Conservation (phyloP, 2,797 vertebrate species). For the Tadarida brasiliensis region DNA sequence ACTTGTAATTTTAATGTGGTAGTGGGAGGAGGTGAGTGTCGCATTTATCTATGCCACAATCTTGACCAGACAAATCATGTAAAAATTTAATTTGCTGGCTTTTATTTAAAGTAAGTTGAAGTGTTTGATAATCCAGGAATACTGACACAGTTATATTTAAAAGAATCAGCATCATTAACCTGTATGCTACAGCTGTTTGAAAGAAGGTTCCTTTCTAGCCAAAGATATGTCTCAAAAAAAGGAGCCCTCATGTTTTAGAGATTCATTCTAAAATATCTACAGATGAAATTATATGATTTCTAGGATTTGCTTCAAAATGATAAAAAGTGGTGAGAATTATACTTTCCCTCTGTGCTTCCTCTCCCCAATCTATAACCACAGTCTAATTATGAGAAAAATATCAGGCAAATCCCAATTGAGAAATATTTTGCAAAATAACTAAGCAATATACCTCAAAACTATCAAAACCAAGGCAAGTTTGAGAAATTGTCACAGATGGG, state of each 20-base stretch:
- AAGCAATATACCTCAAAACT: no score
- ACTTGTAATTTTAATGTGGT: no score
- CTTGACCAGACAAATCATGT: background rate
- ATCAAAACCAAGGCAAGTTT: no score
- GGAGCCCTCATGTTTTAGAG: background rate
- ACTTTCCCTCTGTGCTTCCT: no score
- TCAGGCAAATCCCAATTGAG: no score
- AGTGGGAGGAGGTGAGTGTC: no score
- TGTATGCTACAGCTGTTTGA: background rate
- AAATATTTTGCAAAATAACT: no score
- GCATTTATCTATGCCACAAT: no score
- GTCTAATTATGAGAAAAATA: no score
- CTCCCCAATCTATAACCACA: no score
- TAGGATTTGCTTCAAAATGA: background rate
- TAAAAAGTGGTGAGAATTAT: no score
- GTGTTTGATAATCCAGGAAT: background rate
- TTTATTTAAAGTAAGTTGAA: conserved; percentile 31
- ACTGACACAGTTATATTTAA: background rate
- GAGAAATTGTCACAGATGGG: no score
- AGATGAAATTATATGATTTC: background rate
- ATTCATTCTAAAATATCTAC: conserved; percentile 17
- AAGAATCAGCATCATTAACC: background rate
- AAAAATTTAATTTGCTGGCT: conserved; percentile 25
- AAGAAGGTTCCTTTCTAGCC: background rate
- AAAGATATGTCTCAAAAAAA: background rate